Evolutionary conservation across 2,113 vertebrate species (phyloP).

Genomic region (Sebastes schlegelii): DNA sequence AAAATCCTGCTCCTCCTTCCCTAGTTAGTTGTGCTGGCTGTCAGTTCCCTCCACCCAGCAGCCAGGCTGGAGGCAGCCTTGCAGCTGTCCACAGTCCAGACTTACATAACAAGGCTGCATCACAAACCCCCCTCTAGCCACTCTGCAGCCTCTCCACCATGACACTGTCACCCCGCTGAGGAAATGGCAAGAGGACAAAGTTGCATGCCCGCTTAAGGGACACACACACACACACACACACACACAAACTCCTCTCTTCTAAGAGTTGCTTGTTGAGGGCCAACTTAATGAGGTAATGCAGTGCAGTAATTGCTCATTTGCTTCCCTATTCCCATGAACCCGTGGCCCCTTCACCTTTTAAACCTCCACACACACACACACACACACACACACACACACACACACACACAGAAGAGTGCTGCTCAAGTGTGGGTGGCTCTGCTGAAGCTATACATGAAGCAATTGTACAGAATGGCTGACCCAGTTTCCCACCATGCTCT

Average conservation of each 20-base stretch:
- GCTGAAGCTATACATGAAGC: constrained; percentile 30
- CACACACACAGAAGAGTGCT: constrained; percentile 16
- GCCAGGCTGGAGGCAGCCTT: constrained; percentile 61
- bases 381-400: neutral
- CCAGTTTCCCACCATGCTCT: constrained; percentile 35
- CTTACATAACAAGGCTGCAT: constrained; percentile 75
- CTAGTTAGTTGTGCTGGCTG: constrained; percentile 24
- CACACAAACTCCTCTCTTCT: constrained; percentile 15
- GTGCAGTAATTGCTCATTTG: constrained; percentile 56
- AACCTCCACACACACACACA: constrained; percentile 29
- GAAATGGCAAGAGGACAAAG: constrained; percentile 56
- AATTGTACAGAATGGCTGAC: constrained; percentile 37
- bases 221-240: constrained; percentile 18
- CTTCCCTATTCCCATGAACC: constrained; percentile 35
- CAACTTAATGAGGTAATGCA: constrained; percentile 55
- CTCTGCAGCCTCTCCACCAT: constrained; percentile 63
- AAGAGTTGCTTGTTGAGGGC: constrained; percentile 26
- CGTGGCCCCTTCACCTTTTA: constrained; percentile 32
- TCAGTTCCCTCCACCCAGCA: constrained; percentile 48
- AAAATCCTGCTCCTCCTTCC: constrained; percentile 17
- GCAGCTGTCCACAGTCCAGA: constrained; percentile 71
- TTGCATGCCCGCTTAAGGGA: constrained; percentile 32
- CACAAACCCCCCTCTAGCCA: constrained; percentile 49
- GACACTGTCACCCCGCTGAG: constrained; percentile 53
- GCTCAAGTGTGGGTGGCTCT: constrained; percentile 17